A percentile compares a stretch with the other conserved stretches of the same genome.
These are phyloP conservation scores for Spinibarbus caldwelli DNA, from an alignment of 2,797 vertebrate genomes.

Conservation along the genomic window DNA sequence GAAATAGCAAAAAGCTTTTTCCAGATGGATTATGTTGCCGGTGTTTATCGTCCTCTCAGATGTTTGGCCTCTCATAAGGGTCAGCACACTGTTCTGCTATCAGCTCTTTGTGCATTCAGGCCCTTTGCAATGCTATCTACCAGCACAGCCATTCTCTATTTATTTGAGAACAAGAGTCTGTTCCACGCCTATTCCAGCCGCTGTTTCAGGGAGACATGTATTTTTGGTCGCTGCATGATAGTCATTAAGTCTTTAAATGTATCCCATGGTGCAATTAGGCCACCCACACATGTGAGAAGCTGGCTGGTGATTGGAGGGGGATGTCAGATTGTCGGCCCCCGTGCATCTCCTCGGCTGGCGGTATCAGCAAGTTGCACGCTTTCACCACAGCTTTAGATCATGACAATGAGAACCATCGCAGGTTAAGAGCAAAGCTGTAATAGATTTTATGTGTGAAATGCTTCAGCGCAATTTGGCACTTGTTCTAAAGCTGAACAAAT, in stretches of 20 bases:
- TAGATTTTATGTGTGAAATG: neutral
- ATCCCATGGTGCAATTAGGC: constrained; percentile 57
- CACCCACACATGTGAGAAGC: constrained; percentile 47
- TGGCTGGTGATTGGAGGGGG: constrained; percentile 54
- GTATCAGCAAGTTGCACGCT: constrained; percentile 22
- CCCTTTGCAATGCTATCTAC: constrained; percentile 39
- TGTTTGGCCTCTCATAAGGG: constrained; percentile 38
- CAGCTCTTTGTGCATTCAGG: constrained; percentile 31
- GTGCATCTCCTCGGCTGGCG: neutral
- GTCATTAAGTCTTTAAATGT: constrained; percentile 56
- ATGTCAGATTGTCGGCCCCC: constrained; percentile 36
- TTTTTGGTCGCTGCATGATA: constrained; percentile 46
- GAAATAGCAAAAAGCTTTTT: constrained; percentile 28
- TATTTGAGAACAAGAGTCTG: constrained; percentile 32
- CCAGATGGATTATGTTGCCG: constrained; percentile 34
- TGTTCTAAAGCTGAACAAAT: neutral
- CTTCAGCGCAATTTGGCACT: neutral
- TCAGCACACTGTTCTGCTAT: constrained; percentile 34
- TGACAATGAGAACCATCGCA: constrained; percentile 1
- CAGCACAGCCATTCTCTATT: constrained; percentile 39
- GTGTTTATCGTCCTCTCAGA: constrained; percentile 44
- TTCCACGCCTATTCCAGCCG: constrained; percentile 5
- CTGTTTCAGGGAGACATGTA: constrained; percentile 17
- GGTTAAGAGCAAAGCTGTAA: neutral
- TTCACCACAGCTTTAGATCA: constrained; percentile 23